Percentiles rank a stretch among this genome's conserved stretches.
Conservation (phyloP, 2,888 invertebrate genomes). For the Lottia scabra region DNA sequence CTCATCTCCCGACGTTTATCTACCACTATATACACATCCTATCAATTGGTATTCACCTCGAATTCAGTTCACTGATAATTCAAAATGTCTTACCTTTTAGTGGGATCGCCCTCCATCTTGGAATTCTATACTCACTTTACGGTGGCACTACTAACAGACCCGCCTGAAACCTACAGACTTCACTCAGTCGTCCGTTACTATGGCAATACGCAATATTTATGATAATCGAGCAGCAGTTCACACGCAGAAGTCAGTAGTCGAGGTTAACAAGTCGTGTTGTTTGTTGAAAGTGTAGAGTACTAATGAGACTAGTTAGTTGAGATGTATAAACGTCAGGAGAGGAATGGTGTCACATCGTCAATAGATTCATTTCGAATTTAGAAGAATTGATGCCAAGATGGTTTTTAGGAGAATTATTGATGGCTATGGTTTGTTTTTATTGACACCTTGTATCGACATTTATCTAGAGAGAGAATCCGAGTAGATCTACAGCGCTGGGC, state of each 20-base stretch:
- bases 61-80: neutral
- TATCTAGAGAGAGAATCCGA: neutral
- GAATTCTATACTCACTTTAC: neutral
- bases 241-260: constrained; percentile 9
- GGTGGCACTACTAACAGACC: neutral
- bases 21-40: too few species aligned
- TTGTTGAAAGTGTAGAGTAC: neutral
- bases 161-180: neutral
- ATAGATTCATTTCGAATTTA: neutral
- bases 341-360: neutral
- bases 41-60: too few species aligned
- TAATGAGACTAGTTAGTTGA: neutral
- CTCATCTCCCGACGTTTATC: too few species aligned
- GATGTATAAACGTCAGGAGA: neutral
- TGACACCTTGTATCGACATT: neutral
- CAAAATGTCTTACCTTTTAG: constrained; percentile 8
- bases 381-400: neutral
- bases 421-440: neutral
- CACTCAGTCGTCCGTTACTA: constrained; percentile 19
- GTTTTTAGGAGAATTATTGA: neutral
- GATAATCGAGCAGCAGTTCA: constrained; percentile 22
- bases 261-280: neutral
- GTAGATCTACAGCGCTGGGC: too few species aligned
- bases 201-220: constrained; percentile 26
- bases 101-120: constrained; percentile 11